phyloP scores from a whole-genome alignment of 2,797 vertebrate species.

The Hypotaenidia philippensis region DNA sequence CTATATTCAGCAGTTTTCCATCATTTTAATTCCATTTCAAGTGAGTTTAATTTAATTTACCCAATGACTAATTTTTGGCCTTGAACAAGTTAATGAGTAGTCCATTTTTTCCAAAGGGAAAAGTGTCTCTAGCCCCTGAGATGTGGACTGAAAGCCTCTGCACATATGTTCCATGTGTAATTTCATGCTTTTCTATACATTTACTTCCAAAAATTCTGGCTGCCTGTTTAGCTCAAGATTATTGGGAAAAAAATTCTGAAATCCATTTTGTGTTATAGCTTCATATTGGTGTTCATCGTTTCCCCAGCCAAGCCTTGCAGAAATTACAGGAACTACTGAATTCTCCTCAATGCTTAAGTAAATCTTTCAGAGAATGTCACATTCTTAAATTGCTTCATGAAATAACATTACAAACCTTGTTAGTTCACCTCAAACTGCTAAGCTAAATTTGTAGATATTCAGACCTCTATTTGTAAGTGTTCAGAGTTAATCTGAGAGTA shows the following conservation, averaged over 20 bases:
- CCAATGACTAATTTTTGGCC: conserved; percentile 67
- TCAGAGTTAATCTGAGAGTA: background rate
- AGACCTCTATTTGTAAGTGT: background rate
- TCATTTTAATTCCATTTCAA: conserved; percentile 82
- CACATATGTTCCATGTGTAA: background rate
- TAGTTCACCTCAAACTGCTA: background rate
- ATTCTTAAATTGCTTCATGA: background rate
- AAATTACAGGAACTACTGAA: background rate
- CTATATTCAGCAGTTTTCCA: conserved; percentile 75
- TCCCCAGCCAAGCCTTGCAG: background rate
- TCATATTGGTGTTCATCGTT: background rate
- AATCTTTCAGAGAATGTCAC: background rate
- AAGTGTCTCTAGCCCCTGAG: background rate
- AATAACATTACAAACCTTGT: background rate
- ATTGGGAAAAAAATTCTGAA: background rate
- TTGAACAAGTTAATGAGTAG: conserved; percentile 32
- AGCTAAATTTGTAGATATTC: background rate
- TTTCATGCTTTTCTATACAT: background rate
- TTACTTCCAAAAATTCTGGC: background rate
- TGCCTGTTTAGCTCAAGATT: background rate
- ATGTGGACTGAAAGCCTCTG: background rate
- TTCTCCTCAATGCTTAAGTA: background rate
- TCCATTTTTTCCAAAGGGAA: conserved; percentile 51
- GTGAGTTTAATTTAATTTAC: conserved; percentile 79
- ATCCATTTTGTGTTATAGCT: background rate